Evolutionary conservation across 2,113 vertebrate species (phyloP).

Genomic region (Chloebia gouldiae): DNA sequence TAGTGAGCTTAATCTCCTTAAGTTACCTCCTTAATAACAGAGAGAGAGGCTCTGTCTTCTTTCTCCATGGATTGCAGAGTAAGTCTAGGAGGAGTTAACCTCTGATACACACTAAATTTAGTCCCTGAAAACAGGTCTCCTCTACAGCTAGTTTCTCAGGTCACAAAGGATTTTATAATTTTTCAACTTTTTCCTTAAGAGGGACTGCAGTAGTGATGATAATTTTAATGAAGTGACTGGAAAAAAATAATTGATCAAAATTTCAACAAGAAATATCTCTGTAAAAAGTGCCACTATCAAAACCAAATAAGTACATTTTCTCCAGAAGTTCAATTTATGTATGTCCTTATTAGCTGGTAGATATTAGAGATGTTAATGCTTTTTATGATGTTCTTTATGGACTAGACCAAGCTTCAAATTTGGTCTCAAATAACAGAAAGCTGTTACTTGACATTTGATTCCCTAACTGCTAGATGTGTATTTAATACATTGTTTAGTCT

Average conservation of each 20-base stretch:
- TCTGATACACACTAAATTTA: not conserved
- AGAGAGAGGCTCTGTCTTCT: not conserved
- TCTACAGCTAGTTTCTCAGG: not conserved
- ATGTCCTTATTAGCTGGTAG: slow-evolving; percentile 48
- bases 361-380: slow-evolving; percentile 18
- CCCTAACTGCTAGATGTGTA: slow-evolving; percentile 67
- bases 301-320: slow-evolving; percentile 32
- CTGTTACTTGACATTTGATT: slow-evolving; percentile 69
- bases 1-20: not conserved
- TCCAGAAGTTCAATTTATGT: slow-evolving; percentile 33
- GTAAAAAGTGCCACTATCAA: not conserved
- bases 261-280: slow-evolving; percentile 9
- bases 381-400: slow-evolving; percentile 34
- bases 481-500: slow-evolving; percentile 79
- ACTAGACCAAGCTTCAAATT: slow-evolving; percentile 61
- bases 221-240: not conserved
- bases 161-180: not conserved
- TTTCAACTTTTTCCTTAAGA: not conserved
- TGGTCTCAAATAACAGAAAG: slow-evolving; percentile 29
- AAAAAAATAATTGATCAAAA: not conserved
- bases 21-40: not conserved
- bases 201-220: not conserved
- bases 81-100: not conserved
- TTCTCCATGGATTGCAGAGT: not conserved
- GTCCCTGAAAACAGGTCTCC: not conserved